These are phyloP conservation scores for Temnothorax ravouxi DNA, from an alignment of 2,888 invertebrate species.

Conservation along the genomic window DNA sequence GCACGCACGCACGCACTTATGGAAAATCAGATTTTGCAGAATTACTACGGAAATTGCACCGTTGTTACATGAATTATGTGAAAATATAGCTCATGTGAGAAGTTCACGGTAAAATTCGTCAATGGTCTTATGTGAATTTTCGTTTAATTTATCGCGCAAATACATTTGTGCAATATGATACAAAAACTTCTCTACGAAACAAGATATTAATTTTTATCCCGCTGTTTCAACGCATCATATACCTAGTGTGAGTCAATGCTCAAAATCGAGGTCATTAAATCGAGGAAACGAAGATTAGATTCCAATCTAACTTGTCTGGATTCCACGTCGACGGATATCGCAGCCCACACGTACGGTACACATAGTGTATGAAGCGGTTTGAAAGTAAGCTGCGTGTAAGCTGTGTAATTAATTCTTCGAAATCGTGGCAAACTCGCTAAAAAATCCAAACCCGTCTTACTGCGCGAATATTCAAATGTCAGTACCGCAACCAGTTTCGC, in stretches of 20 bases:
- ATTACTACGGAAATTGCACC: conserved; percentile 36
- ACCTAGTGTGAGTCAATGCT: not conserved
- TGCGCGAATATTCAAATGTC: conserved; percentile 28
- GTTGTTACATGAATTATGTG: conserved; percentile 64
- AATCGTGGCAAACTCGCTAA: not conserved
- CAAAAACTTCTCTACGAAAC: not conserved
- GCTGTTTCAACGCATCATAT: not conserved
- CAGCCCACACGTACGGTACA: not conserved
- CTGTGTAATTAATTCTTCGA: conserved; percentile 17
- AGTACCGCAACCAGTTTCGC: conserved; percentile 46
- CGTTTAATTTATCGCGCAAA: not conserved
- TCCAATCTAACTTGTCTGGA: not conserved
- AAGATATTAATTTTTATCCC: not conserved
- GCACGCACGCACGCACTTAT: conserved; percentile 40
- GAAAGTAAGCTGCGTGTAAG: not conserved
- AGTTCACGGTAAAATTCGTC: not conserved
- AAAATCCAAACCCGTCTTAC: conserved; percentile 38
- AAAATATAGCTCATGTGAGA: conserved; percentile 48
- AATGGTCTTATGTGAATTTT: not conserved
- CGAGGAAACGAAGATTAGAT: not conserved
- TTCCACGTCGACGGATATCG: not conserved
- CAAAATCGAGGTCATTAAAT: not conserved
- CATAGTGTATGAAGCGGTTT: not conserved
- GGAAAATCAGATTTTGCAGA: conserved; percentile 46
- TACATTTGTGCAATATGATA: not conserved